phyloP scores from a whole-genome alignment of 1,140 invertebrate species.

The Aphaenogaster rudis region DNA sequence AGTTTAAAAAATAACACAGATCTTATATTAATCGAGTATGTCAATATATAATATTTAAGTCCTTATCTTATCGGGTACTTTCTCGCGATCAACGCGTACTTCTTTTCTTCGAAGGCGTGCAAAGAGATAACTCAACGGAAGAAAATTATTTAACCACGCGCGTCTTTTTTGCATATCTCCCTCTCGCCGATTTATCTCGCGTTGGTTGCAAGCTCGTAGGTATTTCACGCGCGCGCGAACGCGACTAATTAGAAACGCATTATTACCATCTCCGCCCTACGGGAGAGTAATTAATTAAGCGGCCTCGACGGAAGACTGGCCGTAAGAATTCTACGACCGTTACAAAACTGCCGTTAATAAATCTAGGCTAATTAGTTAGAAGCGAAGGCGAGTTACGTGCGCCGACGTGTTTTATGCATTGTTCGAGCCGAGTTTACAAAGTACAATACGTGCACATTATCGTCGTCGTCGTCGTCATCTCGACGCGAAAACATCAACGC shows the following conservation, averaged over 20 bases:
- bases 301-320: constrained; percentile 34
- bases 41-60: not conserved
- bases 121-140: not conserved
- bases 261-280: constrained; percentile 43
- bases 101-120: not conserved
- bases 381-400: constrained; percentile 23
- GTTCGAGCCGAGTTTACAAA: constrained; percentile 49
- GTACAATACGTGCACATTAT: constrained; percentile 5
- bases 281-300: constrained; percentile 55
- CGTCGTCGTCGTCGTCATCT: constrained; percentile 11
- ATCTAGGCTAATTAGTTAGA: constrained; percentile 61
- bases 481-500: constrained; percentile 16
- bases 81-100: not conserved
- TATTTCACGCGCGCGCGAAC: constrained; percentile 44
- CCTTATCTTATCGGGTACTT: not conserved
- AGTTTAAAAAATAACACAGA: not conserved
- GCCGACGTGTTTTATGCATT: constrained; percentile 45
- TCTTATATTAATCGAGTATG: not conserved
- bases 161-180: not conserved
- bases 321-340: constrained; percentile 57
- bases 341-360: constrained; percentile 64
- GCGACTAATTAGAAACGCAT: constrained; percentile 59
- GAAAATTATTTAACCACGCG: not conserved
- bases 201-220: constrained; percentile 10
- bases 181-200: not conserved